Evolutionary conservation across 2,113 vertebrate species (phyloP).

Genomic region (Ameiurus melas): DNA sequence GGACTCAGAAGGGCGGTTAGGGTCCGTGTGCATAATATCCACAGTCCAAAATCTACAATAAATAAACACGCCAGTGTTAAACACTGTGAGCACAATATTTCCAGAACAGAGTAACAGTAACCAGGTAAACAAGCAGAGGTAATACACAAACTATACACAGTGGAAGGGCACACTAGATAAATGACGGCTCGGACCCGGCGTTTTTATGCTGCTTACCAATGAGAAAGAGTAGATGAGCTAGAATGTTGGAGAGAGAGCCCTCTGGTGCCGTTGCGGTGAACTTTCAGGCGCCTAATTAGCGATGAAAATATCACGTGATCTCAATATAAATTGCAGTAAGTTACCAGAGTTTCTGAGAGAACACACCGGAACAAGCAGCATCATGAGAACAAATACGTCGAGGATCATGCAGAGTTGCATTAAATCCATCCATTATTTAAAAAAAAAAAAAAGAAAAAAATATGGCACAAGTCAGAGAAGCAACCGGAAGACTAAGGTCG

Average conservation of each 20-base stretch:
- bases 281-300: not conserved
- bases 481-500: not conserved
- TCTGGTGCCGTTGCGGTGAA: not conserved
- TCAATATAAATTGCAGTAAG: not conserved
- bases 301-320: not conserved
- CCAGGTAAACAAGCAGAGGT: not conserved
- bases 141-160: not conserved
- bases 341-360: not conserved
- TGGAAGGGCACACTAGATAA: not conserved
- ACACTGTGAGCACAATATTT: not conserved
- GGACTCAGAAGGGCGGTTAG: not conserved
- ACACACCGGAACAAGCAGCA: not conserved
- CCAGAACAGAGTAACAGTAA: not conserved
- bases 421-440: not conserved
- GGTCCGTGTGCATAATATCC: not conserved
- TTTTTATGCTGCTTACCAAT: not conserved
- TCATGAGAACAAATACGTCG: not conserved
- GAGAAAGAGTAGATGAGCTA: not conserved
- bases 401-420: not conserved
- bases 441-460: not conserved
- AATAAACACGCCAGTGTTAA: not conserved
- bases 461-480: not conserved
- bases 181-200: not conserved
- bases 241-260: not conserved
- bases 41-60: not conserved